phyloP scores from a whole-genome alignment of 2,113 vertebrate genomes.

The Coptodon bakossiorum region DNA sequence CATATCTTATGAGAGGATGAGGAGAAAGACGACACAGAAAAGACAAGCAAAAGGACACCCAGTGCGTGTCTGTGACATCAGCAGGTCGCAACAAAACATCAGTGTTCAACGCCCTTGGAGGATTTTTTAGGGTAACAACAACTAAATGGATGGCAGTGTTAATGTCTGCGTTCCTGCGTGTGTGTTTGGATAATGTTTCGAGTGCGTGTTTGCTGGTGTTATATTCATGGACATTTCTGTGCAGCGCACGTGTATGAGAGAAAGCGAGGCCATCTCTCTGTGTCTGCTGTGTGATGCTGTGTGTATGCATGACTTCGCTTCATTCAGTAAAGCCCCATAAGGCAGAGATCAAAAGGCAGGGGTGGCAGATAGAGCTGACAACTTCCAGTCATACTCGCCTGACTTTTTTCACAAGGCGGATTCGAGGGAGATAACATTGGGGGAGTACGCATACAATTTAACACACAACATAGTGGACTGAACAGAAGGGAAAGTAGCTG shows the following conservation, averaged over 20 bases:
- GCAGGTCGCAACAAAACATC: neutral
- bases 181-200: neutral
- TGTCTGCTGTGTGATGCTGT: neutral
- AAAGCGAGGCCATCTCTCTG: neutral
- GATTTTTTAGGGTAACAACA: neutral
- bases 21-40: neutral
- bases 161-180: neutral
- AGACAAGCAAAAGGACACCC: neutral
- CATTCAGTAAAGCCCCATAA: slow-evolving; percentile 19
- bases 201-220: neutral
- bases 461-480: neutral
- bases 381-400: slow-evolving; percentile 1
- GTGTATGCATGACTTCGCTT: slow-evolving; percentile 10
- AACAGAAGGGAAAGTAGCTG: neutral
- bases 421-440: slow-evolving; percentile 9
- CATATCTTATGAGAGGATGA: neutral
- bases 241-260: neutral
- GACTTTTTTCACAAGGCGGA: neutral
- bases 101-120: rapidly evolving
- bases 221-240: neutral
- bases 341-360: slow-evolving; percentile 29
- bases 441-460: neutral
- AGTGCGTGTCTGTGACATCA: neutral
- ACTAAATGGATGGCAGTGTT: rapidly evolving
- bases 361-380: slow-evolving; percentile 43